These are phyloP conservation scores for Recurvirostra avosetta DNA, from an alignment of 2,113 vertebrate species.

Conservation along the genomic window DNA sequence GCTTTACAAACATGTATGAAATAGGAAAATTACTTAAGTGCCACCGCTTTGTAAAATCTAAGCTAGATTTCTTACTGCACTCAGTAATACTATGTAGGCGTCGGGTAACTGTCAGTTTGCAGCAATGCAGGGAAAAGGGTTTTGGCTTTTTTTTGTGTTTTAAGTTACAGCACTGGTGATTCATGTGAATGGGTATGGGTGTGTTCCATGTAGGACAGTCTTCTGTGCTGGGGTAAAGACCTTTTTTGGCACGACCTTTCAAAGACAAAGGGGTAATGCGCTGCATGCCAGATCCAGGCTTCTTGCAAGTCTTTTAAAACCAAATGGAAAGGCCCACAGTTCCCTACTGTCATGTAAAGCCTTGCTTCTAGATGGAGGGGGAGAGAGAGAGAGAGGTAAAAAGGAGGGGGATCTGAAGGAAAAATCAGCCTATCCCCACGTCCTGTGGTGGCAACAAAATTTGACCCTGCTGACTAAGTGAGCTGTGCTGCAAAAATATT, in stretches of 20 bases:
- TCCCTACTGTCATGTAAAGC: background rate
- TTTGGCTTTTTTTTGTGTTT: background rate
- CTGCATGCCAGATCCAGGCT: background rate
- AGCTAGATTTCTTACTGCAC: background rate
- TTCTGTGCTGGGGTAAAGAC: background rate
- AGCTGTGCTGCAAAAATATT: background rate
- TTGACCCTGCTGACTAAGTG: background rate
- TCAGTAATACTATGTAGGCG: background rate
- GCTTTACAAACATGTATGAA: background rate
- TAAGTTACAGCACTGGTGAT: background rate
- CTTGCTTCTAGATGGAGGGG: background rate
- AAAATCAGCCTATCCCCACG: accelerated
- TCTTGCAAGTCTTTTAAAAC: background rate
- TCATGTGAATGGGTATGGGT: background rate
- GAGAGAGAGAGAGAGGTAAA: background rate
- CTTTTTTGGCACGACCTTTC: background rate
- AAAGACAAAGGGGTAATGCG: background rate
- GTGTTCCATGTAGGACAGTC: background rate
- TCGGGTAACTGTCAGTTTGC: background rate
- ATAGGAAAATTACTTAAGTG: background rate
- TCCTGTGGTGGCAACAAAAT: background rate
- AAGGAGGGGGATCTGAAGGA: background rate
- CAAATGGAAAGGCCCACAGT: background rate
- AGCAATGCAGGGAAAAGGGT: background rate
- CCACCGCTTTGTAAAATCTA: background rate